Base-by-base conservation (phyloP, 2,888 invertebrate species). In the Tortrix viridana region DNA sequence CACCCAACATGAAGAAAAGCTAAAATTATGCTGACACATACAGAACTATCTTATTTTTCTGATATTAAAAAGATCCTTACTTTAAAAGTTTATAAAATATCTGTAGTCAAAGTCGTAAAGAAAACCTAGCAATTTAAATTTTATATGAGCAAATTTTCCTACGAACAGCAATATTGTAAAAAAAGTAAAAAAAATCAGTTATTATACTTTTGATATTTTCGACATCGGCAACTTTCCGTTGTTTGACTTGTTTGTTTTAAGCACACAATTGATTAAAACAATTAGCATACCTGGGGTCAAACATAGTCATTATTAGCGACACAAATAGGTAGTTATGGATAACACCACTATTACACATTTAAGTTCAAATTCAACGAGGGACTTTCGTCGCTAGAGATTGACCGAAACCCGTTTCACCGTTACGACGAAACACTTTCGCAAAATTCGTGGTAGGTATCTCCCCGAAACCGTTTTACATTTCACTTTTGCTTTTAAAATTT, bases 321-420 rank as follows among this genome's bases (percentile, higher is more conserved):
- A 44, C 54, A 44, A 55, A 55, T 55, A 23, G 54, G 14, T 23
- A 23, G 54, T 19, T 23, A 14, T 18, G 14, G 44, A 4, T 26
- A 32, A 19, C 26, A 55, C 44, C 54, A 44, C 54, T 67, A 59
- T 65, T 56, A 49, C 52, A 52, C 56, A 55, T 44, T 55, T 44
- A 55, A 16, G 54, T 44, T 26, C 19, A 44, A 44, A 26, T 44
- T 16, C 19, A 55, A 44, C 44, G 26, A 23, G 44, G 44, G 41
- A 14, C 14, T 19, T 32, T 23, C 9, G 22, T 38, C 1, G 6
- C 23, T 44, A 55, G 54, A 14, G 53, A 4, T 19, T 23, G 18
- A 19, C 6, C 5, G 38, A 26, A 3, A 32, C 18, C 54, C 14
- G 41, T 23, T 23, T 44, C 14, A 44, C 7, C 16, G 16, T 26